Evolutionary conservation across 1,140 invertebrate species (phyloP).

Genomic region (Musca domestica): DNA sequence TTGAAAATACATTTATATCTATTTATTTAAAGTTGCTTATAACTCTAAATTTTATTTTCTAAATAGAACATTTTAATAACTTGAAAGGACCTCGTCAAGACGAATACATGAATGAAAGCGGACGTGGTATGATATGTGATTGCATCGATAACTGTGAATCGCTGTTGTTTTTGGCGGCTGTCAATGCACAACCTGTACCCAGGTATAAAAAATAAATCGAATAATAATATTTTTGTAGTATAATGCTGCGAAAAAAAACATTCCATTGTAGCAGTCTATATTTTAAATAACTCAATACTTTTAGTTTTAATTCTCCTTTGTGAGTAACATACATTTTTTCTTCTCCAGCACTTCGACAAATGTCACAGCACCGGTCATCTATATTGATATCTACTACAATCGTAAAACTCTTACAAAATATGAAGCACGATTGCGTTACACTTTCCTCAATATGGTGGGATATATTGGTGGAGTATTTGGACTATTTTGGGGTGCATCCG

Average conservation of each 20-base stretch:
- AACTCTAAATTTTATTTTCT: no score
- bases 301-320: no score
- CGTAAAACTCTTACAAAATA: constrained; percentile 40
- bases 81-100: constrained; percentile 35
- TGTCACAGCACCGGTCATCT: constrained; percentile 22
- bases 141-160: constrained; percentile 39
- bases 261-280: no score
- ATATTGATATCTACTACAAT: constrained; percentile 34
- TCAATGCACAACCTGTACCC: constrained; percentile 35
- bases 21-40: no score
- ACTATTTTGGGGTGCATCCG: constrained; percentile 49
- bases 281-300: no score
- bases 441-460: constrained; percentile 32
- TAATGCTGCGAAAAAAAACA: no score
- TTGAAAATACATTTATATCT: no score
- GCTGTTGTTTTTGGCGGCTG: constrained; percentile 28
- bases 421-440: constrained; percentile 36
- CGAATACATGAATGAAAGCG: constrained; percentile 35
- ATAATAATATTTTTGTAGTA: no score
- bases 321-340: no score
- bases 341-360: neutral
- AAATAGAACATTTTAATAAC: constrained; percentile 39
- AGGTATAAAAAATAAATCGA: no score
- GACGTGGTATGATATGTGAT: constrained; percentile 33
- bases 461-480: constrained; percentile 51